Conservation (phyloP, 2,797 vertebrate species). For the Hemibagrus guttatus region DNA sequence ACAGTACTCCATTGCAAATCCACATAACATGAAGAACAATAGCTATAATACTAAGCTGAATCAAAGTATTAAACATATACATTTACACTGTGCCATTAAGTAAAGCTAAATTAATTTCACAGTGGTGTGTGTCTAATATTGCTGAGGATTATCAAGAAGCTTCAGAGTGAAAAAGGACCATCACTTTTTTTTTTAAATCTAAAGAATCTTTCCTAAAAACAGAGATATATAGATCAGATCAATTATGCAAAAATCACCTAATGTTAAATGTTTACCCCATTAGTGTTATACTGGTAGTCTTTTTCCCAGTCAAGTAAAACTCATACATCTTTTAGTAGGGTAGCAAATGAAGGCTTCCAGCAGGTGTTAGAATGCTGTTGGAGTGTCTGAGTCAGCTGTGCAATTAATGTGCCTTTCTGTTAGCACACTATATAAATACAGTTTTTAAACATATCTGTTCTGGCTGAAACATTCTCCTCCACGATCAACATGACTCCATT, state of each 20-base stretch:
- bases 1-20: not conserved
- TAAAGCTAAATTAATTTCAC: not conserved
- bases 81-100: not conserved
- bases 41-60: not conserved
- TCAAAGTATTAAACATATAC: not conserved
- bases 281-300: not conserved
- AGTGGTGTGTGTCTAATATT: not conserved
- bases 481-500: constrained; percentile 1
- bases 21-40: not conserved
- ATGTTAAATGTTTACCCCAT: not conserved
- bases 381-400: constrained; percentile 4
- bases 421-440: constrained; percentile 13
- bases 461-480: not conserved
- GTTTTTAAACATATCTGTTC: not conserved
- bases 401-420: constrained; percentile 9
- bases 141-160: not conserved
- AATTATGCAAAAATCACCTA: not conserved
- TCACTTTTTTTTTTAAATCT: not conserved
- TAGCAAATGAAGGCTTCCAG: not conserved
- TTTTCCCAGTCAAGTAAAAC: not conserved
- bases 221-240: not conserved
- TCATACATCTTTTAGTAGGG: not conserved
- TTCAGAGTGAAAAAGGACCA: not conserved
- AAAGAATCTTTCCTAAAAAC: not conserved
- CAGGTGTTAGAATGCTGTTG: not conserved